These are phyloP conservation scores for Maconellicoccus hirsutus DNA, from an alignment of 1,140 invertebrate genomes.

Conservation along the genomic window DNA sequence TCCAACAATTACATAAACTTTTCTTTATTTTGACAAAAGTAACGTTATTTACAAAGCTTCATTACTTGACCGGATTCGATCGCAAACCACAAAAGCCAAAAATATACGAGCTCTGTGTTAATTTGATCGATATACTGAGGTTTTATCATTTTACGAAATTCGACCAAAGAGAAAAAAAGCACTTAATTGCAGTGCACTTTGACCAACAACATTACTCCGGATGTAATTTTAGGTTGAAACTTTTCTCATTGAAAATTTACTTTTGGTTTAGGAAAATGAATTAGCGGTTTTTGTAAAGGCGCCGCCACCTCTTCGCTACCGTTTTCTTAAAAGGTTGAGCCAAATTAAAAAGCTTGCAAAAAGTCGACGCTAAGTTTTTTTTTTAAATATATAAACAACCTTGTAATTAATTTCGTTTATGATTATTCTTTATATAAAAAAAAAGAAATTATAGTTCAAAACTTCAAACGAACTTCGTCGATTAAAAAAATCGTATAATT, in stretches of 20 bases:
- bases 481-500: too few relatives aligned
- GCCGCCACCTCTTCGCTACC: neutral
- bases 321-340: neutral
- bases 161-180: neutral
- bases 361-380: too few relatives aligned
- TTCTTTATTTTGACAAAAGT: too few relatives aligned
- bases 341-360: neutral
- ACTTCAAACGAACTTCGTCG: too few relatives aligned
- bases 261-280: neutral
- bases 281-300: neutral
- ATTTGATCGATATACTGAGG: neutral
- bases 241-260: constrained; percentile 6
- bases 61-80: neutral
- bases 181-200: neutral
- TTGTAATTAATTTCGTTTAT: too few relatives aligned
- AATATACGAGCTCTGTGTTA: neutral
- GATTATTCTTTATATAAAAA: too few relatives aligned
- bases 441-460: too few relatives aligned
- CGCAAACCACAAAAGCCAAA: neutral
- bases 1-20: too few relatives aligned
- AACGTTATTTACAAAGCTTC: too few relatives aligned
- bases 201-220: neutral
- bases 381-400: too few relatives aligned
- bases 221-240: neutral
- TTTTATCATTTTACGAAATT: neutral